Base-by-base conservation (phyloP, 2,797 vertebrate genomes). In the Rhinophrynus dorsalis region DNA sequence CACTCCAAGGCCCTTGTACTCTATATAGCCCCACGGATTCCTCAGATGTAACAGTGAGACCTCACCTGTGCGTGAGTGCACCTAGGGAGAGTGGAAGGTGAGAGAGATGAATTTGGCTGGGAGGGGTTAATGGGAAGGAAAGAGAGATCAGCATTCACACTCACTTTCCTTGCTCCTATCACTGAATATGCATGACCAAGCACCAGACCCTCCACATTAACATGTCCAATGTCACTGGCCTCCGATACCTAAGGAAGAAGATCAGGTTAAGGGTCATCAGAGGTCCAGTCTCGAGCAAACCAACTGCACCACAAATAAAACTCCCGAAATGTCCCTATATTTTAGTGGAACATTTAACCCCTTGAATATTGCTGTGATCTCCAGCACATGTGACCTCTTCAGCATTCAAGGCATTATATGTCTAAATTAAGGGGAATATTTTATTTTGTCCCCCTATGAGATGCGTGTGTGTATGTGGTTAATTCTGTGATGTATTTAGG, bases 1-100 rank as follows among this genome's bases (percentile, higher is more conserved):
- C 92, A 66, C 91, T 92, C 91, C 91, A 93, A 4, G 89, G 84
- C 42, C 92, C 91, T 76, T 56, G 65, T 91, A 93, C 65, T 93
- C 92, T 0, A 90, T 68, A 42, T 91, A 93, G 7, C 92, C 92
- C 92, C 92, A 93, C 12, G 92, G 92, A 76, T 93, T 93, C 77
- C 91, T 86, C 75, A 93, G 78, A 67, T 76, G 86, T 67, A 90
- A 69, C 68, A 93, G 48, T 27, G 83, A 72, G 38, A 82, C 75
- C 44, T 68, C 44, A 2, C 18, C 40, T 3, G 55, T 58, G 17
- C 13, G 5, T 8, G 18, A 27, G 5, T 3, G 17, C 33, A 68
- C 47, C 67, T 68, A 26, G 5, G 29, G 18, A 2, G 37, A 24
- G 56, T 40, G 12, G 18, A 15, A 24, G n/a, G n/a, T 12, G 50